Percentiles rank a stretch among this genome's conserved stretches.
These are phyloP conservation scores for Caenorhabditis imperialis DNA, from an alignment of 2,888 invertebrate genomes.

Conservation along the genomic window DNA sequence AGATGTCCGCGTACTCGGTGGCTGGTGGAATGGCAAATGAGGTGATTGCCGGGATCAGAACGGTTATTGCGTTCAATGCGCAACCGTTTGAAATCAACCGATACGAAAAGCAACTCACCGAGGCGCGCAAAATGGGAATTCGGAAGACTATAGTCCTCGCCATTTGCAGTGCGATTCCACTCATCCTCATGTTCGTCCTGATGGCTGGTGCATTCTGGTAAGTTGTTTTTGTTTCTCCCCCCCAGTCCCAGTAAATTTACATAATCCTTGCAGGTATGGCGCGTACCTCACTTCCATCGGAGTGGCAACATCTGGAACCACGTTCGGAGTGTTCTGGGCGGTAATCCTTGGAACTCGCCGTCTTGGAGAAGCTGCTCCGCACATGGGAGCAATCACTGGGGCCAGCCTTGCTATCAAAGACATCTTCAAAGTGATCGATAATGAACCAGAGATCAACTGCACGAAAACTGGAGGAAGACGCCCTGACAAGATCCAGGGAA, in stretches of 20 bases:
- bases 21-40: constrained; percentile 78
- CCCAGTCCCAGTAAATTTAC: not conserved
- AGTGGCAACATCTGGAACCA: constrained; percentile 64
- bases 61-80: constrained; percentile 75
- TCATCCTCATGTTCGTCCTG: constrained; percentile 78
- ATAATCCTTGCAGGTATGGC: constrained; percentile 62
- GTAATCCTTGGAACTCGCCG: constrained; percentile 79
- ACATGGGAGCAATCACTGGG: constrained; percentile 86
- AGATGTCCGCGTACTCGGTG: constrained; percentile 78
- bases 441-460: constrained; percentile 80
- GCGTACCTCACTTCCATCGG: constrained; percentile 61
- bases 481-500: constrained; percentile 78
- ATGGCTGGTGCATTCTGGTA: constrained; percentile 77
- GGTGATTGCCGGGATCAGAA: constrained; percentile 76
- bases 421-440: constrained; percentile 80
- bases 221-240: constrained; percentile 14
- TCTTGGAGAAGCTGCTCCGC: constrained; percentile 87
- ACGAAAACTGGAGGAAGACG: constrained; percentile 79
- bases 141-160: constrained; percentile 75
- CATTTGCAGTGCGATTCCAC: constrained; percentile 55
- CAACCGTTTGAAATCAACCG: constrained; percentile 70
- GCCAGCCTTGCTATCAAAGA: constrained; percentile 86
- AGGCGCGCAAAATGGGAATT: constrained; percentile 77
- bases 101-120: constrained; percentile 67
- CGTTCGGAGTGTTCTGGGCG: constrained; percentile 73